phyloP scores from a whole-genome alignment of 2,888 invertebrate genomes.

The Drosophila prolongata region DNA sequence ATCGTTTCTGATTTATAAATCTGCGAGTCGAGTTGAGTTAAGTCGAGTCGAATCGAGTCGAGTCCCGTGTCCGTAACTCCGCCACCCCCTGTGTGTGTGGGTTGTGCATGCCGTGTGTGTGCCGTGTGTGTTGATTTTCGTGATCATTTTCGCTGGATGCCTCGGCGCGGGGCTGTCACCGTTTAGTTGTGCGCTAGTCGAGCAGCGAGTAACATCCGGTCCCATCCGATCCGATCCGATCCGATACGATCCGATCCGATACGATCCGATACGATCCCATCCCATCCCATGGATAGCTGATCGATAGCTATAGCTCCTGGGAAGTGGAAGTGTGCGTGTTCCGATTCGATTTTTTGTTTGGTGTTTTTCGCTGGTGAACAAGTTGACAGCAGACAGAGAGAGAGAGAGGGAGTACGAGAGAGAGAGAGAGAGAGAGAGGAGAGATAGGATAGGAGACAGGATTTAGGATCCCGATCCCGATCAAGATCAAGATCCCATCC shows the following conservation, averaged over 20 bases:
- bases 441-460: too few relatives aligned
- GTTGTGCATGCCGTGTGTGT: slow-evolving; percentile 15
- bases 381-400: too few relatives aligned
- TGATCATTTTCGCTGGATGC: slow-evolving; percentile 27
- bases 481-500: not conserved
- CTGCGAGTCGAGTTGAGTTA: too few relatives aligned
- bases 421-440: too few relatives aligned
- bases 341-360: slow-evolving; percentile 1
- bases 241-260: slow-evolving; percentile 6
- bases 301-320: not conserved
- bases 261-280: slow-evolving; percentile 11
- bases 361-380: not conserved
- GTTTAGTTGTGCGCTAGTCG: slow-evolving; percentile 65
- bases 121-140: slow-evolving; percentile 24
- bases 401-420: too few relatives aligned
- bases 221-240: slow-evolving; percentile 11
- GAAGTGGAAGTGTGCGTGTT: slow-evolving; percentile 18
- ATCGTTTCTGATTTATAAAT: slow-evolving; percentile 52
- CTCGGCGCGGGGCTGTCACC: slow-evolving; percentile 31
- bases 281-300: slow-evolving; percentile 16
- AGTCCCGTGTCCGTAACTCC: not conserved
- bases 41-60: too few relatives aligned
- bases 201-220: slow-evolving; percentile 65
- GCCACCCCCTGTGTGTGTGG: slow-evolving; percentile 9
- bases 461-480: not conserved